Evolutionary conservation across 2,113 vertebrate genomes (phyloP), one percentile per base, ranked within the genome.

Genomic region (Gymnogyps californianus): DNA sequence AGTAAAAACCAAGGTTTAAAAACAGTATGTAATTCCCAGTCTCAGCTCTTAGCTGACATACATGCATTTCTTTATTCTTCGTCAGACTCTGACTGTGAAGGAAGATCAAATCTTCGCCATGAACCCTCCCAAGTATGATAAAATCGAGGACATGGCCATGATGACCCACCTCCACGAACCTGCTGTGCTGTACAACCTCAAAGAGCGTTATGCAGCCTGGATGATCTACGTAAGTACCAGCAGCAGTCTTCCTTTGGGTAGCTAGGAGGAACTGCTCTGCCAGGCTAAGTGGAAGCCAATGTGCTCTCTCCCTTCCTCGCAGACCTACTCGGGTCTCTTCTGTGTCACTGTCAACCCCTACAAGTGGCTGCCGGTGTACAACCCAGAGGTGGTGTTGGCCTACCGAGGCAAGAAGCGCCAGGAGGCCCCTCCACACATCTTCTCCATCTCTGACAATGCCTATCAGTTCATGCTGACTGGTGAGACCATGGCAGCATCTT

Each of bases 81-180:
- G 38, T 7, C 38, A 38, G 38, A 38, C 38, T 38, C 38, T 38
- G 38, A 38, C 38, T 38, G 38, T 38, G 38, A 38, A 38, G 38
- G 38, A 38, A 38, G 38, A 38, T 38, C 38, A 38, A 38, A 38
- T 38, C 38, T 38, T 38, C 38, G 38, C 98, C 1, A 98, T 98
- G 98, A 99, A 99, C 70, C 98, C 98, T 46, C 98, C 98, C 1
- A 99, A 99, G 75, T 99, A 96, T 5, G 38, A 38, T 38, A 38
- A 38, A 38, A 38, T 38, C 38, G 38, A 99, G 89, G 98, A 99
- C 97, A 99, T 99, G 99, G 99, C 97, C 58, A 99, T 98, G 98
- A 99, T 99, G 98, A 99, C 98, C 54, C 98, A 99, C 42, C 98
- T 99, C 44, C 98, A 98, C 0, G 98, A 99, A 89, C 98, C 98